phyloP scores from a whole-genome alignment of 2,888 invertebrate species.

The Pammene fasciana region DNA sequence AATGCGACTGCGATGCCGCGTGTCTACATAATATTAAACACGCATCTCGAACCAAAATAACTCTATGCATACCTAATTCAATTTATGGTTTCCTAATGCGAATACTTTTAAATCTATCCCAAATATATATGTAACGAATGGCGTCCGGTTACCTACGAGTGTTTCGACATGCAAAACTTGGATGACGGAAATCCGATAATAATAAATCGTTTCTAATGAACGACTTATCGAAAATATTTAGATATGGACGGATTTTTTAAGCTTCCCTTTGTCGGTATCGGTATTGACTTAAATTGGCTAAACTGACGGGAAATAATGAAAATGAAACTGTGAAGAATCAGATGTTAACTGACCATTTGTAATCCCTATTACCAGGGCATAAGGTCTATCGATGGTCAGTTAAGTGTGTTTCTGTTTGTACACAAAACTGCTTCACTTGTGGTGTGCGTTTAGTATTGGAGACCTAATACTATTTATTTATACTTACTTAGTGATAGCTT shows the following conservation, averaged over 20 bases:
- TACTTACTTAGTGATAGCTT: no score
- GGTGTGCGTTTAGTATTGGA: no score
- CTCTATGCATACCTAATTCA: slow-evolving; percentile 33
- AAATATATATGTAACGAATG: slow-evolving; percentile 30
- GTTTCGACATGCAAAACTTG: slow-evolving; percentile 36
- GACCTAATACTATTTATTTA: no score
- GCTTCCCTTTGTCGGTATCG: not conserved
- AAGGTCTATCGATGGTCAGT: no score
- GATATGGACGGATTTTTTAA: slow-evolving; percentile 16
- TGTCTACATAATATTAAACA: slow-evolving; percentile 12
- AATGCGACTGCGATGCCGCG: slow-evolving; percentile 4
- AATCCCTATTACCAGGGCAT: no score
- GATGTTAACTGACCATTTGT: no score
- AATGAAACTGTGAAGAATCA: no score
- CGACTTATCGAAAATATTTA: slow-evolving; percentile 40
- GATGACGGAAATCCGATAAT: slow-evolving; percentile 58
- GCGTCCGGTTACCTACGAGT: slow-evolving; percentile 32
- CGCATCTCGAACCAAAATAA: slow-evolving; percentile 22
- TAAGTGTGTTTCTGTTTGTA: no score
- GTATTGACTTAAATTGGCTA: no score
- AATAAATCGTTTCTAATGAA: slow-evolving; percentile 53
- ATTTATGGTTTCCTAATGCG: slow-evolving; percentile 41
- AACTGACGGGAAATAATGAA: no score
- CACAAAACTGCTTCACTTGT: no score
- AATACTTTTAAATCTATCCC: slow-evolving; percentile 37